Conservation (phyloP, 2,113 vertebrate species). For the Platysteira castanea region DNA sequence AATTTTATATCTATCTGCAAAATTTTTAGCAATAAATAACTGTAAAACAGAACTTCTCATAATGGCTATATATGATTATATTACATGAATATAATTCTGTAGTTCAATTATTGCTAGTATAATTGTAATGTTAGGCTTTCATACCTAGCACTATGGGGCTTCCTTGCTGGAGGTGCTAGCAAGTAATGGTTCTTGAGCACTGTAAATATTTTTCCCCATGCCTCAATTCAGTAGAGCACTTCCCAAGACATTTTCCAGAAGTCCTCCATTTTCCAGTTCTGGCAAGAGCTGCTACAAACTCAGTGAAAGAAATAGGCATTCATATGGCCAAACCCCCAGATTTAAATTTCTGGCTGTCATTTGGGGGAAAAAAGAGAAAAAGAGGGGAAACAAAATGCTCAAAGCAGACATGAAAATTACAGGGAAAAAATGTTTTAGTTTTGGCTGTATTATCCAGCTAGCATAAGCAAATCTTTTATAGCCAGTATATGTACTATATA, state of each 20-base stretch:
- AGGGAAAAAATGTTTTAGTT: background rate
- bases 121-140: background rate
- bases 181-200: background rate
- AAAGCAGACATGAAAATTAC: background rate
- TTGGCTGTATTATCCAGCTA: background rate
- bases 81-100: background rate
- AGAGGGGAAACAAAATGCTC: rapidly evolving
- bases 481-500: background rate
- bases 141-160: background rate
- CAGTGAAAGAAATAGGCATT: background rate
- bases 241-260: background rate
- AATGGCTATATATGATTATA: background rate
- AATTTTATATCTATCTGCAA: background rate
- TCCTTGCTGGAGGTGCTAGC: background rate
- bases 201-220: background rate
- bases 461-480: background rate
- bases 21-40: background rate
- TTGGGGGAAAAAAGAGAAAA: rapidly evolving
- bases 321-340: rapidly evolving
- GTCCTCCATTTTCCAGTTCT: background rate
- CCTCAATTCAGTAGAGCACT: background rate
- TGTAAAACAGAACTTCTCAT: background rate
- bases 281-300: background rate
- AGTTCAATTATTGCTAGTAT: background rate
- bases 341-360: background rate